Conservation (phyloP, 2,797 vertebrate genomes). For the Hippoglossus hippoglossus region DNA sequence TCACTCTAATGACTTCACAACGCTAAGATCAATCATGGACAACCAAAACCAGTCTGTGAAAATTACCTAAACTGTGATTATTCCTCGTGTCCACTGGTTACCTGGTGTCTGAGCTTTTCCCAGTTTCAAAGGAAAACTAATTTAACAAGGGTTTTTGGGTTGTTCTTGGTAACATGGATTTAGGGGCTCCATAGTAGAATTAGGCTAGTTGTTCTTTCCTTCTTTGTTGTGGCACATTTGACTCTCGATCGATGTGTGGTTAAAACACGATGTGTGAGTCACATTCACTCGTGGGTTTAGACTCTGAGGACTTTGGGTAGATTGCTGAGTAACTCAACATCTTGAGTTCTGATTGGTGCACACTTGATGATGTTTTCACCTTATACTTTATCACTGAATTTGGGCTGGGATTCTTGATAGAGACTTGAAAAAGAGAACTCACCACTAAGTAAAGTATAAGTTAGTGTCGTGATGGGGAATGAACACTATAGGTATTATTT, state of each 20-base stretch:
- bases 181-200: conserved; percentile 48
- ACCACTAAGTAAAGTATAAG: conserved; percentile 27
- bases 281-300: conserved; percentile 45
- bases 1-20: conserved; percentile 21
- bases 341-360: conserved; percentile 43
- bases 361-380: conserved; percentile 40
- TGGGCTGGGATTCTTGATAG: conserved; percentile 34
- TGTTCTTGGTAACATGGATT: conserved; percentile 31
- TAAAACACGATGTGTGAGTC: conserved; percentile 29
- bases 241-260: conserved; percentile 34
- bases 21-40: conserved; percentile 28
- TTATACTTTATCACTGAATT: conserved; percentile 43
- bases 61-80: conserved; percentile 59
- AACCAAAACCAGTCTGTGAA: conserved; percentile 65
- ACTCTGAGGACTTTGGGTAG: conserved; percentile 36
- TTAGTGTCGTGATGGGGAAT: conserved; percentile 31
- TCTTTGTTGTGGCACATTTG: conserved; percentile 46
- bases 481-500: conserved; percentile 49
- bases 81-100: conserved; percentile 47
- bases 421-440: conserved; percentile 36
- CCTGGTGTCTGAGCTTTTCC: conserved; percentile 67
- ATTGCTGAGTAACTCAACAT: conserved; percentile 27
- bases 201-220: conserved; percentile 42
- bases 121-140: conserved; percentile 39
- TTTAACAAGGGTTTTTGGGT: conserved; percentile 42